Evolutionary conservation across 1,140 invertebrate species (phyloP).

Genomic region (Apis mellifera): Amel_HAv3.1 CM009941.2:9646501-9647000

Average conservation of each 20-base stretch:
- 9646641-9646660: neutral
- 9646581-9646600: neutral
- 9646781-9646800: neutral
- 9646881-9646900: neutral
- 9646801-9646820: neutral
- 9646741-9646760: conserved; percentile 16
- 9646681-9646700: conserved; percentile 10
- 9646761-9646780: conserved; percentile 20
- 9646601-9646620: neutral
- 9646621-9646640: neutral
- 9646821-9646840: no score
- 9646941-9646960: neutral
- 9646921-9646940: neutral
- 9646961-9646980: conserved; percentile 2
- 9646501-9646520: no score
- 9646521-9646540: no score
- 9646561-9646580: neutral
- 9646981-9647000: neutral
- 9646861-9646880: neutral
- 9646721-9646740: conserved; percentile 19
- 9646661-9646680: neutral
- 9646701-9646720: conserved; percentile 18
- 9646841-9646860: neutral
- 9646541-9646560: no score
- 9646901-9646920: no score